Evolutionary conservation across 2,113 vertebrate species (phyloP), one percentile per base, ranked within the genome.

Genomic region (Picathartes gymnocephalus): DNA sequence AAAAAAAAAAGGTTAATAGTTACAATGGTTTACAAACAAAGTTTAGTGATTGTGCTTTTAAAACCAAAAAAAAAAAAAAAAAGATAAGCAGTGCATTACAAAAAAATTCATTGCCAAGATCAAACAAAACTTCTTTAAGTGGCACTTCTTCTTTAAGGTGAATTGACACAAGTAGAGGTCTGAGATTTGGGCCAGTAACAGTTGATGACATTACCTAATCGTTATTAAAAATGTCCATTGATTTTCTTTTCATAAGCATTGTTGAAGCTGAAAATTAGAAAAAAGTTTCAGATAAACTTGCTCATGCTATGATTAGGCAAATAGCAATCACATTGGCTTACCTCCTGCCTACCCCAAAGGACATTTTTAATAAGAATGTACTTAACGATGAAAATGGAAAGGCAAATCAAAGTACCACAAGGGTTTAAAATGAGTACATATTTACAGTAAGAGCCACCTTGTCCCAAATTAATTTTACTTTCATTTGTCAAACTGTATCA

Each of bases 1-100:
- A 98, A 99, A 98, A 98, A 98, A 97, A 98, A 98, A 98, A 98
- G 99, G 98, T 99, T 99, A 99, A 99, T 99, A 99, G 98, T 99
- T 99, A 99, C 98, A 99, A 99, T 99, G 99, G 99, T 99, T 99
- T 99, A 99, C 97, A 99, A 99, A 99, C 99, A 99, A 99, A 99
- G 99, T 99, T 99, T 99, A 99, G 99, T 99, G 99, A 99, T 99
- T 99, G 99, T 99, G 99, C 99, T 99, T 99, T 99, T 99, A 99
- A 99, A 99, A 99, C 98, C 98, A 99, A 99, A 98, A 98, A 98
- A 98, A 98, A 98, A 98, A 97, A 98, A 98, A 98, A 98, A 98
- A 99, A 90, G 61, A 95, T 90, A 96, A 97, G 99, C 99, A 99
- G 99, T 99, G 99, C 99, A 99, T 99, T 99, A 99, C 98, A 99